phyloP scores from a whole-genome alignment of 2,888 invertebrate species.

The Caenorhabditis panamensis region DNA sequence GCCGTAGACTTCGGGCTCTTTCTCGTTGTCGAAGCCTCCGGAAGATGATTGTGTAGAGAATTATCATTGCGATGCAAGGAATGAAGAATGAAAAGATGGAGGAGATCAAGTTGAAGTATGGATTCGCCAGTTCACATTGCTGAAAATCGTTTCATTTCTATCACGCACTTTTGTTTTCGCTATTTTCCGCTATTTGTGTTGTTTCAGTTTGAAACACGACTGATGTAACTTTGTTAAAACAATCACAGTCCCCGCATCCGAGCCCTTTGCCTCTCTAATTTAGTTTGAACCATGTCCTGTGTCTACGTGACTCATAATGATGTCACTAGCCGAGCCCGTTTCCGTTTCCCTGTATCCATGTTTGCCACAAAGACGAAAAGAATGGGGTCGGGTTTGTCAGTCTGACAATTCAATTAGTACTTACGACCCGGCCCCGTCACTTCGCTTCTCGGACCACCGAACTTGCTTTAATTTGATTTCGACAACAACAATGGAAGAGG shows the following conservation, averaged over 20 bases:
- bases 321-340: slow-evolving; percentile 25
- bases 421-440: slow-evolving; percentile 41
- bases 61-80: slow-evolving; percentile 96
- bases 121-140: slow-evolving; percentile 94
- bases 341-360: background rate
- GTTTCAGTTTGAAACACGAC: slow-evolving; percentile 6
- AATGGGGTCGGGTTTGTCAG: slow-evolving; percentile 7
- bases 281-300: slow-evolving; percentile 35
- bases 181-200: background rate
- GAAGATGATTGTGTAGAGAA: slow-evolving; percentile 90
- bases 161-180: background rate
- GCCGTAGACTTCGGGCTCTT: slow-evolving; percentile 71
- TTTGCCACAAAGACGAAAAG: slow-evolving; percentile 34
- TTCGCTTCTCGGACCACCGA: slow-evolving; percentile 42
- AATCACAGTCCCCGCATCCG: slow-evolving; percentile 17
- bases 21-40: slow-evolving; percentile 86
- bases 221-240: too few species aligned
- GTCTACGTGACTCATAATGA: slow-evolving; percentile 47
- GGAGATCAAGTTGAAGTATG: slow-evolving; percentile 97
- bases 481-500: slow-evolving; percentile 1
- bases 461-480: slow-evolving; percentile 44
- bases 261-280: slow-evolving; percentile 39
- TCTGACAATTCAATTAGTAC: slow-evolving; percentile 56
- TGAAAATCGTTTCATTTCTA: too few species aligned
- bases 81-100: slow-evolving; percentile 98